These are phyloP conservation scores for Eriosoma lanigerum DNA, from an alignment of 1,140 invertebrate genomes.

Conservation along the genomic window DNA sequence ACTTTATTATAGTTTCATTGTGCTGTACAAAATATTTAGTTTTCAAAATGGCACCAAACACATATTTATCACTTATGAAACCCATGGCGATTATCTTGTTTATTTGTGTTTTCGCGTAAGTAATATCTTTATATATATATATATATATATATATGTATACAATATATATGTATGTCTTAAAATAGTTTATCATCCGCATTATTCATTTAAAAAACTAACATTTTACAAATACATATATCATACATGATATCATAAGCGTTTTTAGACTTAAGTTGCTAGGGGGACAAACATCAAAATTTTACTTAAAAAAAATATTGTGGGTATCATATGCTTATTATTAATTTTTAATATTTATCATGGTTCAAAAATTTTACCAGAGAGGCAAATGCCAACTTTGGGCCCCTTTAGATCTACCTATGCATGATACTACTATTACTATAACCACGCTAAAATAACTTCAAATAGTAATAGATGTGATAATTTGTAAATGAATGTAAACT, in stretches of 20 bases:
- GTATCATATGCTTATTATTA: no score
- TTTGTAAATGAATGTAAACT: no score
- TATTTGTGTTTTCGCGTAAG: constrained; percentile 41
- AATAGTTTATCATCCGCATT: background rate
- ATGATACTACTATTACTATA: no score
- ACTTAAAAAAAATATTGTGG: background rate
- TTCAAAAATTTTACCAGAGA: no score
- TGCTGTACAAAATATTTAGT: constrained; percentile 36
- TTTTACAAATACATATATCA: background rate
- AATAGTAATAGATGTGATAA: no score
- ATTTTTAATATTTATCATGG: no score
- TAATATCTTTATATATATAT: constrained; percentile 36
- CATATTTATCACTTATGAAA: constrained; percentile 36
- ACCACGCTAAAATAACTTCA: no score
- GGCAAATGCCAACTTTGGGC: no score
- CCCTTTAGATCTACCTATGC: no score
- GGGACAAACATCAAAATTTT: background rate
- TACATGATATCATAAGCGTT: background rate
- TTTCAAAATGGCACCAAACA: constrained; percentile 33
- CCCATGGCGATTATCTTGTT: constrained; percentile 21
- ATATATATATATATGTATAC: no score
- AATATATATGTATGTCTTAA: background rate
- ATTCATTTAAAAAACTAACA: background rate
- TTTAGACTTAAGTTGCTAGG: background rate
- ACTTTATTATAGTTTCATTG: constrained; percentile 6